Evolutionary conservation across 2,888 invertebrate genomes (phyloP).

Genomic region (Saturnia pavonia): DNA sequence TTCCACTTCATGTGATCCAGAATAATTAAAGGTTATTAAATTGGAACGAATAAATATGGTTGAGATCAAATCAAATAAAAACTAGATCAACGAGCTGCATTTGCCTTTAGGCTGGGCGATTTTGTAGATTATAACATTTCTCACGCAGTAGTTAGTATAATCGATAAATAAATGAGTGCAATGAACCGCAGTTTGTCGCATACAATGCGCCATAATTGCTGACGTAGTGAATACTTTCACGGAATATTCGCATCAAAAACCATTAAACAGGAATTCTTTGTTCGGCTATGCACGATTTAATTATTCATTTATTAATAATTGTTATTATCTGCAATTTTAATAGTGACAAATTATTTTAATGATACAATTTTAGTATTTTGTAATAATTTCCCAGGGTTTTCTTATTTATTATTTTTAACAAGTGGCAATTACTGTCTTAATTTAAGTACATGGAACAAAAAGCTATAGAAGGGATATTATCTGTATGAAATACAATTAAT

Average conservation of each 20-base stretch:
- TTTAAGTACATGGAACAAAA: no score
- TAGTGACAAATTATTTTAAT: neutral
- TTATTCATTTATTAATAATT: neutral
- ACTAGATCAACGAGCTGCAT: neutral
- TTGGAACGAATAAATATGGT: no score
- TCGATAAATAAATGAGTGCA: conserved; percentile 31
- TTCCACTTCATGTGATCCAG: neutral
- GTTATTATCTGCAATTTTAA: neutral
- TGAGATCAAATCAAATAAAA: no score
- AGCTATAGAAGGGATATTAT: no score
- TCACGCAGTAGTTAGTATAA: conserved; percentile 19
- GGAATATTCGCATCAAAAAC: conserved; percentile 2
- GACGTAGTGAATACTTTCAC: conserved; percentile 14
- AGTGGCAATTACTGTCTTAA: neutral
- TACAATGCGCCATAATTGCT: conserved; percentile 28
- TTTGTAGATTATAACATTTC: neutral
- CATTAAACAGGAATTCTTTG: conserved; percentile 5
- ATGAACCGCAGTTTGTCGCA: conserved; percentile 35
- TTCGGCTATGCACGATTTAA: neutral
- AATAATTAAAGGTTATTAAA: neutral
- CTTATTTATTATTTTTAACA: neutral
- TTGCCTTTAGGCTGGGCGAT: neutral
- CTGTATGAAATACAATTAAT: no score
- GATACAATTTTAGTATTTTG: neutral
- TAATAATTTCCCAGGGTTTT: neutral